These are phyloP conservation scores for Cyanocitta stelleri DNA, from an alignment of 2,113 vertebrate species.

Conservation along the genomic window DNA sequence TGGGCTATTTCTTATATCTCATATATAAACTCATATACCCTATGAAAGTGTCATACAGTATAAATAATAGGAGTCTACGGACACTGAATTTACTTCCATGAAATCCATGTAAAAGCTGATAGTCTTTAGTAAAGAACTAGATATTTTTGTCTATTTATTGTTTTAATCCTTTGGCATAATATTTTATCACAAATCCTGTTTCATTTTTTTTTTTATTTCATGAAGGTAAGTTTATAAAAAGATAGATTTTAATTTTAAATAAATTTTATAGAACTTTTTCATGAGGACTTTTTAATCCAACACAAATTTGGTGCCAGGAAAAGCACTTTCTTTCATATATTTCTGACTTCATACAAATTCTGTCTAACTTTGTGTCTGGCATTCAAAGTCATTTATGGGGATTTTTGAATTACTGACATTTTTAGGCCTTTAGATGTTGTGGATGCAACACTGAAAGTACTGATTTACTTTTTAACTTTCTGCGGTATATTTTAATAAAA, in stretches of 20 bases:
- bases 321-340: neutral
- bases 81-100: neutral
- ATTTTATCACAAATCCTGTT: neutral
- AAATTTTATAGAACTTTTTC: neutral
- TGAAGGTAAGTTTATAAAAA: neutral
- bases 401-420: conserved; percentile 47
- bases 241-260: neutral
- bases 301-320: neutral
- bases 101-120: neutral
- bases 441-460: conserved; percentile 9
- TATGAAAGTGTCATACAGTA: neutral
- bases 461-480: conserved; percentile 55
- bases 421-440: conserved; percentile 40
- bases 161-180: neutral
- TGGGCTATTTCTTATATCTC: neutral
- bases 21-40: neutral
- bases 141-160: neutral
- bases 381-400: conserved; percentile 2
- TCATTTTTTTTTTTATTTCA: neutral
- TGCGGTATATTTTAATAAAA: conserved; percentile 36
- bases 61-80: neutral
- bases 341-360: conserved; percentile 8
- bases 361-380: neutral
- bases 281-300: neutral
- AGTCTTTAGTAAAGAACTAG: neutral